Evolutionary conservation across 1,140 invertebrate species (phyloP).

Genomic region (Halotydeus destructor): DNA sequence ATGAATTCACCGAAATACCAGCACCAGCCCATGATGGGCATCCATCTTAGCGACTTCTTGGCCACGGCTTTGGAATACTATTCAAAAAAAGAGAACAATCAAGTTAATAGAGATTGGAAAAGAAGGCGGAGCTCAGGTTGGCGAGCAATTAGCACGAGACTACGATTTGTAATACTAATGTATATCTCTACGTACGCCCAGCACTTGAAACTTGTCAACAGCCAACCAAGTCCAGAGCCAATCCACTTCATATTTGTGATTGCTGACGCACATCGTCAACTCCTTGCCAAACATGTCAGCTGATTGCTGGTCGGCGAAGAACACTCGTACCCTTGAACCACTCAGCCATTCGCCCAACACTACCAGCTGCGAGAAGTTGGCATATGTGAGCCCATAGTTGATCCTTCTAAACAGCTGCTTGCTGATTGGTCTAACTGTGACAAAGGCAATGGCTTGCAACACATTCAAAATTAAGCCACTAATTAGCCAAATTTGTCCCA

Average conservation of each 20-base stretch:
- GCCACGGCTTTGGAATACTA: slow-evolving; percentile 53
- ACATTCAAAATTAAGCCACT: slow-evolving; percentile 70
- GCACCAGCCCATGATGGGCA: slow-evolving; percentile 83
- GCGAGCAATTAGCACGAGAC: slow-evolving; percentile 4
- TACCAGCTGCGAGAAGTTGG: slow-evolving; percentile 68
- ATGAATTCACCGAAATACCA: slow-evolving; percentile 85
- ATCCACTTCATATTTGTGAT: slow-evolving; percentile 85
- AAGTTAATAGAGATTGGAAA: slow-evolving; percentile 6
- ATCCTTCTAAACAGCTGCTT: slow-evolving; percentile 59
- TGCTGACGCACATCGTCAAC: slow-evolving; percentile 74
- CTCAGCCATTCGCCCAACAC: slow-evolving; percentile 87
- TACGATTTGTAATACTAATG: not conserved
- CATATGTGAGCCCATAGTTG: slow-evolving; percentile 74
- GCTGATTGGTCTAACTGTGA: slow-evolving; percentile 47
- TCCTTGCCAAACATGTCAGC: slow-evolving; percentile 61
- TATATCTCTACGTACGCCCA: slow-evolving; percentile 41
- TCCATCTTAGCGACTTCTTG: slow-evolving; percentile 69
- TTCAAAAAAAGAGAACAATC: slow-evolving; percentile 2
- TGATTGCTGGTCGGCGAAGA: slow-evolving; percentile 53
- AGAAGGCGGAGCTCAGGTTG: not conserved
- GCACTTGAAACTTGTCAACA: slow-evolving; percentile 45
- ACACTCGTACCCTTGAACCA: slow-evolving; percentile 43
- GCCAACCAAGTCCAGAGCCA: slow-evolving; percentile 78
- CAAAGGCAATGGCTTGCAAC: slow-evolving; percentile 49
- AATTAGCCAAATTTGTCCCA: slow-evolving; percentile 31